Conservation (phyloP, 2,113 vertebrate genomes). For the Sclerurus mexicanus region DNA sequence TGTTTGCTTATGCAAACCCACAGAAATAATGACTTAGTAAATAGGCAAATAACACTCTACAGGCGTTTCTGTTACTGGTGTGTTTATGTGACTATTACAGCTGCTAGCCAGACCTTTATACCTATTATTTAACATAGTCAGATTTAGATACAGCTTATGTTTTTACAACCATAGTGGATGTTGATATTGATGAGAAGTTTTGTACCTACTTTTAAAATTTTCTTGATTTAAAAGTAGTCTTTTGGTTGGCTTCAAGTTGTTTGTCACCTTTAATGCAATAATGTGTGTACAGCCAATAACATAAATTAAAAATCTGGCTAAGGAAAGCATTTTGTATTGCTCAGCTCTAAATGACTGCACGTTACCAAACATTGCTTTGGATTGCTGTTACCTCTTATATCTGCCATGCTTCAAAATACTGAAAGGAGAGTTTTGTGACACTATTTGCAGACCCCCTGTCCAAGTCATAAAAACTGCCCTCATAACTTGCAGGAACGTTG, state of each 20-base stretch:
- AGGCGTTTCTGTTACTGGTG: neutral
- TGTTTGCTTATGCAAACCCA: neutral
- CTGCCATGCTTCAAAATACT: neutral
- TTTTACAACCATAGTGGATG: neutral
- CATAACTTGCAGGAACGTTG: accelerated
- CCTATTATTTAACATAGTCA: neutral
- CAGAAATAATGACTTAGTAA: slow-evolving; percentile 11
- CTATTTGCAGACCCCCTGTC: neutral
- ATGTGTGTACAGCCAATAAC: neutral
- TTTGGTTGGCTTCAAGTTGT: neutral
- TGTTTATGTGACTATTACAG: neutral
- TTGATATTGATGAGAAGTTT: neutral
- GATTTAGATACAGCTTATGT: neutral
- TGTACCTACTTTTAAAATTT: neutral
- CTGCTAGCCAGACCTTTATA: neutral
- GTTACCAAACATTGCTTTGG: neutral
- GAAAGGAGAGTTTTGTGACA: neutral
- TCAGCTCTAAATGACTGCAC: neutral
- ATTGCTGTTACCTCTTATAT: neutral
- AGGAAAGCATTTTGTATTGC: neutral
- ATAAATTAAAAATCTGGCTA: neutral
- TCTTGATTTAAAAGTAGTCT: neutral
- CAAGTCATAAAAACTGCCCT: neutral
- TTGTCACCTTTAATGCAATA: neutral
- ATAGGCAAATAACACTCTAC: neutral